Percentiles rank a stretch among this genome's conserved stretches.
These are phyloP conservation scores for Gambelia wislizenii DNA, from an alignment of 2,797 vertebrate species.

Conservation along the genomic window DNA sequence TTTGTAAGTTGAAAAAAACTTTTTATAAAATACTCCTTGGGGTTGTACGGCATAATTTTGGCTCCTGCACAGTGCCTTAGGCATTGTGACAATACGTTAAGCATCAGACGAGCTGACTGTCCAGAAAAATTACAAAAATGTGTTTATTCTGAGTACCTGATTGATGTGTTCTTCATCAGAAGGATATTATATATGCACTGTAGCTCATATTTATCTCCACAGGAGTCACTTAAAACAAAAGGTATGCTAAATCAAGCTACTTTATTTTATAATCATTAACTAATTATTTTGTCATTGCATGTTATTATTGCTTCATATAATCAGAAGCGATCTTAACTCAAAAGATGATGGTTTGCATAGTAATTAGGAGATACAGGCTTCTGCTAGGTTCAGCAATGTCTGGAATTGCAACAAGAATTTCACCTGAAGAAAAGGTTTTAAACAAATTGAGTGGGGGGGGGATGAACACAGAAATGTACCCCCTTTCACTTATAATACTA, in stretches of 20 bases:
- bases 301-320: background rate
- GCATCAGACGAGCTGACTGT: constrained; percentile 34
- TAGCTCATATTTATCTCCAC: background rate
- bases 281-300: background rate
- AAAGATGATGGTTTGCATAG: background rate
- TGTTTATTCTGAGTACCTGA: constrained; percentile 36
- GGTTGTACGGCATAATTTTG: constrained; percentile 43
- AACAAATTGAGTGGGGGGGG: background rate
- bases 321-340: background rate
- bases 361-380: background rate
- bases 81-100: constrained; percentile 24
- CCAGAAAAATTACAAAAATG: constrained; percentile 43
- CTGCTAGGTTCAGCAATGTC: background rate
- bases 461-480: background rate
- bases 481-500: background rate
- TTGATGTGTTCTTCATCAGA: constrained; percentile 35
- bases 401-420: background rate
- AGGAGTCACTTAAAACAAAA: constrained; percentile 14
- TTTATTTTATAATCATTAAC: background rate
- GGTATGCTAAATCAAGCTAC: background rate
- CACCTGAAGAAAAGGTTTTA: background rate
- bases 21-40: background rate
- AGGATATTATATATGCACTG: constrained; percentile 42
- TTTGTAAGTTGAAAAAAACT: constrained; percentile 4
- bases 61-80: constrained; percentile 31